Base-by-base conservation (phyloP, 2,113 vertebrate genomes). In the Aptenodytes forsteri region DNA sequence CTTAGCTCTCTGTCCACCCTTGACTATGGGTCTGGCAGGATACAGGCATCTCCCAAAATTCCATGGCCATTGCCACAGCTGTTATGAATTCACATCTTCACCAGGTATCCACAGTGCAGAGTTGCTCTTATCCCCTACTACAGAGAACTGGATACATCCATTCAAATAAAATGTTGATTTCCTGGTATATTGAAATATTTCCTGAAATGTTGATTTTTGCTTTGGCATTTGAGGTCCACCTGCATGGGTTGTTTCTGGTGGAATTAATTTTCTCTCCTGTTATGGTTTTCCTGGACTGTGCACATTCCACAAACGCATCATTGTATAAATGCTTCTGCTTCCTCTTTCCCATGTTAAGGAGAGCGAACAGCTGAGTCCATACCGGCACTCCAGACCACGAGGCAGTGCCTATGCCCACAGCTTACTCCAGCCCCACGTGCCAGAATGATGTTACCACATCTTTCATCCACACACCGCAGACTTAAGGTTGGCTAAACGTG, bases 321-420 rank as follows among this genome's bases (percentile, higher is more conserved):
- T 12, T n/a, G 20, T 13, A 16, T 13, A 67, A 78, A 55, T 50
- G 47, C 40, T 83, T 61, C 58, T 46, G 20, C 36, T 62, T 66
- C 20, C 36, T 27, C 42, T 30, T 44, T 23, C 54, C 40, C 16
- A 2, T 2, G 16, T 52, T 52, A 47, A n/a, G 21, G 29, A 5
- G 13, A 61, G 15, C 13, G 23, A 66, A 78, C 9, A 50, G n/a
- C 46, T 23, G 25, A 69, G 34, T 19, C 80, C 67, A 62, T 17
- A 46, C 9, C 10, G 3, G 2, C 21, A 8, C 49, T 58, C 15
- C 56, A 13, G 67, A 58, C 21, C 19, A 0, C 0, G 2, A 75
- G 7, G 42, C 47, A 62, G 32, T 34, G 52, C 27, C 44, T 47
- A 4, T 38, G 29, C 21, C 70, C 38, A 42, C 29, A 29, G 13